Percentiles rank a stretch among this genome's conserved stretches.
These are phyloP conservation scores for Paedocypris sp. DNA, from an alignment of 2,113 vertebrate species.

Conservation along the genomic window DNA sequence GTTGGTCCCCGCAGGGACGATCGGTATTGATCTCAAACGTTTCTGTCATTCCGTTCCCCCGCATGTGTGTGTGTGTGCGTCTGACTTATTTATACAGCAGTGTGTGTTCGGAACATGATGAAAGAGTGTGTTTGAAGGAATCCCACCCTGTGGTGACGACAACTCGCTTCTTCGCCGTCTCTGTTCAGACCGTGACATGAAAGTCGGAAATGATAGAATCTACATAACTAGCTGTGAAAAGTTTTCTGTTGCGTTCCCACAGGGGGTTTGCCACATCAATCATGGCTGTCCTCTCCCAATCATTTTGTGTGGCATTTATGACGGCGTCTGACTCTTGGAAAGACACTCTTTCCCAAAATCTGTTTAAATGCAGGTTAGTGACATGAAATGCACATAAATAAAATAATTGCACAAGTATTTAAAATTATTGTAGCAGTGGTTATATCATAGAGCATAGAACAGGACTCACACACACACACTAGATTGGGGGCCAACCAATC, in stretches of 20 bases:
- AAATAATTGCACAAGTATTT: too few species aligned
- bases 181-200: neutral
- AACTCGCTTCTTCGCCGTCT: conserved; percentile 1
- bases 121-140: conserved; percentile 16
- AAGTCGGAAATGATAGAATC: conserved; percentile 15
- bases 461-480: too few species aligned
- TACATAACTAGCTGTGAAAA: conserved; percentile 19
- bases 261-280: conserved; percentile 14
- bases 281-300: neutral
- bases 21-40: neutral
- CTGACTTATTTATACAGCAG: neutral
- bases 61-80: neutral
- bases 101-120: conserved; percentile 14
- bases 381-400: too few species aligned
- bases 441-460: too few species aligned
- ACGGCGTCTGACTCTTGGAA: neutral
- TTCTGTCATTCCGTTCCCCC: neutral
- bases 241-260: conserved; percentile 5
- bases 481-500: too few species aligned
- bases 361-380: too few species aligned
- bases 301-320: neutral
- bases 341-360: too few species aligned
- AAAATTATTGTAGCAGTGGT: too few species aligned
- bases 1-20: neutral
- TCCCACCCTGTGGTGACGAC: conserved; percentile 1